Evolutionary conservation across 2,888 invertebrate species (phyloP).

Genomic region (Ommatoiulus sabulosus): DNA sequence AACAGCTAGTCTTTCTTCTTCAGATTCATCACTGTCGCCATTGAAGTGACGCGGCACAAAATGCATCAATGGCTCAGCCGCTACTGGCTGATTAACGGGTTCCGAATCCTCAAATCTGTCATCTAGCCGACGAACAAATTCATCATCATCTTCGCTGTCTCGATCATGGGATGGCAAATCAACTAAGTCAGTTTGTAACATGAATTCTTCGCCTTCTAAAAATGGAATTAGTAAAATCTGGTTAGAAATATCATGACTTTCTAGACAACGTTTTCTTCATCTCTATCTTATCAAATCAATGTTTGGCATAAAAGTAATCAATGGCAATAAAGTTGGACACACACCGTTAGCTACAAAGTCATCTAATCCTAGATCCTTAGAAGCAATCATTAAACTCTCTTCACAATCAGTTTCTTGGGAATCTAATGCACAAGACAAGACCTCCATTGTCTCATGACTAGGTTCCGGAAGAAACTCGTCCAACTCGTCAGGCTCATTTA

Average conservation of each 20-base stretch:
- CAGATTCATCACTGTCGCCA: slow-evolving; percentile 65
- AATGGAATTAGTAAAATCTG: background rate
- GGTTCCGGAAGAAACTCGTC: slow-evolving; percentile 65
- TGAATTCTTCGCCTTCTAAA: slow-evolving; percentile 58
- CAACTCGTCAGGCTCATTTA: slow-evolving; percentile 61
- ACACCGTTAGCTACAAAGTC: slow-evolving; percentile 55
- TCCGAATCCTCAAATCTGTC: background rate
- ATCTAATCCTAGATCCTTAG: slow-evolving; percentile 57
- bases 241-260: background rate
- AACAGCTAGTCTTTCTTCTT: slow-evolving; percentile 52
- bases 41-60: slow-evolving; percentile 61
- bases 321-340: background rate
- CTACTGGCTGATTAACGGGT: background rate
- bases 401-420: slow-evolving; percentile 23
- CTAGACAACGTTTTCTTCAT: background rate
- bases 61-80: slow-evolving; percentile 58
- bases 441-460: slow-evolving; percentile 33
- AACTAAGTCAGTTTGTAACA: slow-evolving; percentile 58
- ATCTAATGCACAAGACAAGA: slow-evolving; percentile 31
- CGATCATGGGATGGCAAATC: slow-evolving; percentile 60
- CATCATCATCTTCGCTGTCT: slow-evolving; percentile 59
- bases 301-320: background rate
- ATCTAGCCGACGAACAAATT: slow-evolving; percentile 1
- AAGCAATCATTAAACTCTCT: slow-evolving; percentile 51
- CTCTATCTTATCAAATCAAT: no score